Percentiles rank a stretch among this genome's conserved stretches.
Conservation (phyloP, 2,888 invertebrate genomes). For the Tholera decimalis region DNA sequence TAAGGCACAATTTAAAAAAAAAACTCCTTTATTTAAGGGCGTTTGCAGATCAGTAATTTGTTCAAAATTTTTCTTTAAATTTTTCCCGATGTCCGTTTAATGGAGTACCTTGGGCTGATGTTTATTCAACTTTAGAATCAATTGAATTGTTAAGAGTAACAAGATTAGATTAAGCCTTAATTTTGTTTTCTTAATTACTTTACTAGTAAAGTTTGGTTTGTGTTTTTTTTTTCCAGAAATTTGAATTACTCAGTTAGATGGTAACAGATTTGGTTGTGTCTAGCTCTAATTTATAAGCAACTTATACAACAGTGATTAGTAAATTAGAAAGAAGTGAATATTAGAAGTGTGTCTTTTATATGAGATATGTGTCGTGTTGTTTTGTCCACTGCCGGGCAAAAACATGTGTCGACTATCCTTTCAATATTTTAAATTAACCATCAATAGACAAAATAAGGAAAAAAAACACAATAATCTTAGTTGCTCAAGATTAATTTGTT, state of each 20-base stretch:
- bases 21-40: conserved; percentile 83
- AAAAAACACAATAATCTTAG: too few relatives aligned
- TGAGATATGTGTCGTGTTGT: too few relatives aligned
- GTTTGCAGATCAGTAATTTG: conserved; percentile 85
- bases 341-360: too few relatives aligned
- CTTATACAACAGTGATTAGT: not conserved
- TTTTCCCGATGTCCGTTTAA: conserved; percentile 84
- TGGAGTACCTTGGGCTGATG: conserved; percentile 81
- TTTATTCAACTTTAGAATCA: conserved; percentile 84
- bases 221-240: not conserved
- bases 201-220: conserved; percentile 37
- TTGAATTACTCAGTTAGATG: too few relatives aligned
- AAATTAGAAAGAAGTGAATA: not conserved
- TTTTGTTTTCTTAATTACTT: conserved; percentile 76
- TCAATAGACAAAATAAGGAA: too few relatives aligned
- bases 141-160: conserved; percentile 80
- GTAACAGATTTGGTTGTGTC: not conserved
- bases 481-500: too few relatives aligned
- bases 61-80: conserved; percentile 86
- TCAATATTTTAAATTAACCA: too few relatives aligned
- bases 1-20: conserved; percentile 86
- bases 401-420: too few relatives aligned
- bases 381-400: too few relatives aligned
- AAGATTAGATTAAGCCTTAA: conserved; percentile 75
- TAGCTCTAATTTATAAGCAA: not conserved